Evolutionary conservation across 1,140 invertebrate species (phyloP).

Genomic region (Drosophila erecta): DNA sequence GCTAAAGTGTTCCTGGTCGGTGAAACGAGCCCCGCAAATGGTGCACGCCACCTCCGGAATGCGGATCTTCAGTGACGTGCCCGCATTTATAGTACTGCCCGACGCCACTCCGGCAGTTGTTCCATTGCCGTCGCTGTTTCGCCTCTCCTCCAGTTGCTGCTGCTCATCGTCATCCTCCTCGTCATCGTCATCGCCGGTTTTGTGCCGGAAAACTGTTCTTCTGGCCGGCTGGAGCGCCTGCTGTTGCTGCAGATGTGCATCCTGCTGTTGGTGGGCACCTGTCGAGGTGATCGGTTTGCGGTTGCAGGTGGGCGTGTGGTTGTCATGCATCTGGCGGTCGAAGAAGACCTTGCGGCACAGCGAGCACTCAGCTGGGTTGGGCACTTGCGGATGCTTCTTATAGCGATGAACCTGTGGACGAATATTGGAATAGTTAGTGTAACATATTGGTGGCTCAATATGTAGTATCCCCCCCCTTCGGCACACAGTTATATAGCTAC

Average conservation of each 20-base stretch:
- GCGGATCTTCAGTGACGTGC: slow-evolving; percentile 59
- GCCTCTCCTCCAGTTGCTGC: slow-evolving; percentile 23
- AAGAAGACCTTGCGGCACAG: slow-evolving; percentile 83
- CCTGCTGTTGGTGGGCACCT: slow-evolving; percentile 65
- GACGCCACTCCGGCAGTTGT: slow-evolving; percentile 5
- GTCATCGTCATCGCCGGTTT: slow-evolving; percentile 80
- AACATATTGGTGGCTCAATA: too few relatives aligned
- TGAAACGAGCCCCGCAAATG: slow-evolving; percentile 77
- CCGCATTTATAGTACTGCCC: background rate
- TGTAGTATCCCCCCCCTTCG: too few relatives aligned
- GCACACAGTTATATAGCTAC: too few relatives aligned
- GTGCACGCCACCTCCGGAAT: slow-evolving; percentile 81
- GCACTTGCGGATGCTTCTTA: slow-evolving; percentile 83
- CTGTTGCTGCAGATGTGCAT: slow-evolving; percentile 13
- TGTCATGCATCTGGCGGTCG: slow-evolving; percentile 80
- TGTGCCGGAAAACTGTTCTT: slow-evolving; percentile 63
- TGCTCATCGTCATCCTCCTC: slow-evolving; percentile 68
- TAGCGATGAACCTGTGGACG: slow-evolving; percentile 76
- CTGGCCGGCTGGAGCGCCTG: slow-evolving; percentile 29
- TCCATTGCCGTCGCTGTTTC: slow-evolving; percentile 4
- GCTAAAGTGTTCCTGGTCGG: slow-evolving; percentile 78
- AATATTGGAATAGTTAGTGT: background rate
- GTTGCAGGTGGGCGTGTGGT: slow-evolving; percentile 81
- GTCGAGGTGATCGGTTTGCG: slow-evolving; percentile 77
- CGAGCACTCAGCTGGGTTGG: slow-evolving; percentile 78